These are phyloP conservation scores for Gryon sp. DNA, from an alignment of 1,140 invertebrate species.

Conservation along the genomic window DNA sequence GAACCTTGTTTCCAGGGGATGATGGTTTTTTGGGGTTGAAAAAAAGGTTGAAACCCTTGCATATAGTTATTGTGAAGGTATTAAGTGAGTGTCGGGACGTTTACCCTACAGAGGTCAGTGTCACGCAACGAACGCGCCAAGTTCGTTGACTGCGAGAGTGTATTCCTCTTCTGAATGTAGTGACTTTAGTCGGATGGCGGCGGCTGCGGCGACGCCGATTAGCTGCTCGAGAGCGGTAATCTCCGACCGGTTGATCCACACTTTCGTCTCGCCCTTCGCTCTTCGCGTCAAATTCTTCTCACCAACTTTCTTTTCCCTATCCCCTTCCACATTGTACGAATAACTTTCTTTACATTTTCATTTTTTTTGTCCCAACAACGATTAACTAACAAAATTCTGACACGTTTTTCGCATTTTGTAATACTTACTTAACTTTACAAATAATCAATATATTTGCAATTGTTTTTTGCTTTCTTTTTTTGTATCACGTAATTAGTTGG, in stretches of 20 bases:
- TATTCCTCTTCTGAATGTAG: constrained; percentile 44
- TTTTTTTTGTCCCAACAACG: not conserved
- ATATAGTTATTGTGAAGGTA: constrained; percentile 30
- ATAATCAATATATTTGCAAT: too few relatives aligned
- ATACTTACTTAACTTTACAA: too few relatives aligned
- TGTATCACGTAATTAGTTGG: too few relatives aligned
- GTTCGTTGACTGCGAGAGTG: constrained; percentile 64
- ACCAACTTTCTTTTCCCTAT: constrained; percentile 37
- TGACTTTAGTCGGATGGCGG: constrained; percentile 45
- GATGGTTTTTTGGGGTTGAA: constrained; percentile 32
- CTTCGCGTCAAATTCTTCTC: constrained; percentile 33
- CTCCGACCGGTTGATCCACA: constrained; percentile 65
- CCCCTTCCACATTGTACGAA: constrained; percentile 3
- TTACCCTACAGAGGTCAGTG: constrained; percentile 60
- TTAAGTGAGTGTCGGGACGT: constrained; percentile 53
- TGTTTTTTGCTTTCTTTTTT: not conserved
- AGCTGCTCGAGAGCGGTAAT: constrained; percentile 47
- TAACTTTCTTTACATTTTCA: constrained; percentile 11
- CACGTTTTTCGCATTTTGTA: not conserved
- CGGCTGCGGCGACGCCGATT: constrained; percentile 30
- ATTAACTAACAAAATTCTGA: not conserved
- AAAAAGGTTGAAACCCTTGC: constrained; percentile 20
- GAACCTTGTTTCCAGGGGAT: constrained; percentile 12
- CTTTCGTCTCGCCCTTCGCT: constrained; percentile 63
- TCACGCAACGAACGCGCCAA: constrained; percentile 60